phyloP scores from a whole-genome alignment of 2,888 invertebrate species.

The Megamerina dolium region DNA sequence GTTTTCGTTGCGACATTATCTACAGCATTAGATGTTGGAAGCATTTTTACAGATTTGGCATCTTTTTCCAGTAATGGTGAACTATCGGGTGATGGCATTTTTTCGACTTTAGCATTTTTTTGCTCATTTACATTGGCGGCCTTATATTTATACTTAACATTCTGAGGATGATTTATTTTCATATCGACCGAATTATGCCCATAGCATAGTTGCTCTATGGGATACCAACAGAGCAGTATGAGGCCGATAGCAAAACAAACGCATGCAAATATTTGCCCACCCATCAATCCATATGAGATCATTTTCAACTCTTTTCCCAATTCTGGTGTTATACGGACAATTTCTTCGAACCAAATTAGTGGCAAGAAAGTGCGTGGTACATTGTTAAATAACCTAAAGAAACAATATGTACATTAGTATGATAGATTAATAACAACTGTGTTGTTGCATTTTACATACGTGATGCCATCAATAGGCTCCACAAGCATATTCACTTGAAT shows the following conservation, averaged over 20 bases:
- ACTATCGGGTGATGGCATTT: slow-evolving; percentile 31
- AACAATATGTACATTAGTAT: not conserved
- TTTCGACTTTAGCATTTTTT: slow-evolving; percentile 25
- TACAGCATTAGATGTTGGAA: slow-evolving; percentile 28
- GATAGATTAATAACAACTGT: not conserved
- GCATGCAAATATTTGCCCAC: slow-evolving; percentile 52
- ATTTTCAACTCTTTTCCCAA: slow-evolving; percentile 54
- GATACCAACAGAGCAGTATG: slow-evolving; percentile 44
- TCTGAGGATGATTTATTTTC: slow-evolving; percentile 24
- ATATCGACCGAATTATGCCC: slow-evolving; percentile 25
- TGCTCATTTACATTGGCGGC: slow-evolving; percentile 23
- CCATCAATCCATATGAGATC: slow-evolving; percentile 52
- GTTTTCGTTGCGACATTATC: slow-evolving; percentile 7
- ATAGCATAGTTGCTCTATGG: slow-evolving; percentile 28
- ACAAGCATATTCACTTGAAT: slow-evolving; percentile 74
- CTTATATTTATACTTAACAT: slow-evolving; percentile 26
- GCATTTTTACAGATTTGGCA: slow-evolving; percentile 6
- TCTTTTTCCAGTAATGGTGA: slow-evolving; percentile 34
- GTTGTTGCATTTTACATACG: slow-evolving; percentile 53
- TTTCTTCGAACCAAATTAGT: slow-evolving; percentile 73
- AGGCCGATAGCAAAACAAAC: slow-evolving; percentile 50
- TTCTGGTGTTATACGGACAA: slow-evolving; percentile 55
- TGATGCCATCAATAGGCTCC: slow-evolving; percentile 58
- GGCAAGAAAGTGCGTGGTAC: slow-evolving; percentile 68
- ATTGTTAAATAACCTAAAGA: slow-evolving; percentile 57